phyloP scores from a whole-genome alignment of 1,140 invertebrate genomes.

The Thrips palmi region DNA sequence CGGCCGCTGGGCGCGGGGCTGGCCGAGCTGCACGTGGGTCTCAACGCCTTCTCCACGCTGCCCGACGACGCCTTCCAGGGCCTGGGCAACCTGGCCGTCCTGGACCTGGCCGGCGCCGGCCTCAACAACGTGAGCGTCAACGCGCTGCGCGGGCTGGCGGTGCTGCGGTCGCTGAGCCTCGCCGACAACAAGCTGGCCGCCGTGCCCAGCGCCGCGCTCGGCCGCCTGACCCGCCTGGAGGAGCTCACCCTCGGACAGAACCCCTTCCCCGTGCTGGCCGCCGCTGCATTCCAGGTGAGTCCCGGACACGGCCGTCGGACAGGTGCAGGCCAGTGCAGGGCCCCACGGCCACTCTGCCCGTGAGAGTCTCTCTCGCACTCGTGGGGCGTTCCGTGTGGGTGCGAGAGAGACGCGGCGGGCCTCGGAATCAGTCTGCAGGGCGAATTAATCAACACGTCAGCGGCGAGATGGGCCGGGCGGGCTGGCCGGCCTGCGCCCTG shows the following conservation, averaged over 20 bases:
- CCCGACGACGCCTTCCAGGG: slow-evolving; percentile 55
- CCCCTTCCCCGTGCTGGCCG: slow-evolving; percentile 43
- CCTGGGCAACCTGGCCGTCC: slow-evolving; percentile 46
- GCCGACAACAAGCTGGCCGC: slow-evolving; percentile 53
- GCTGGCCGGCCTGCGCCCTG: no score
- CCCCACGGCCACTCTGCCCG: no score
- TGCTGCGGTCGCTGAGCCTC: slow-evolving; percentile 51
- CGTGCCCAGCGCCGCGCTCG: slow-evolving; percentile 56
- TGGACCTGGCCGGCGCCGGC: slow-evolving; percentile 63
- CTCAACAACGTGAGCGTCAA: slow-evolving; percentile 51
- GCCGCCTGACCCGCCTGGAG: slow-evolving; percentile 49
- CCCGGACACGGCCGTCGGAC: no score
- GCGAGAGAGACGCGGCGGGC: no score
- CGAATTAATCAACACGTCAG: no score
- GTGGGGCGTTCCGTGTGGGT: no score
- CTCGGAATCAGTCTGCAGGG: no score
- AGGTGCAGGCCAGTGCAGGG: no score
- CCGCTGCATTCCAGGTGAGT: slow-evolving; percentile 56
- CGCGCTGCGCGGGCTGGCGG: slow-evolving; percentile 54
- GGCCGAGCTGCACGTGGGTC: slow-evolving; percentile 63
- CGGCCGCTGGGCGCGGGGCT: slow-evolving; percentile 48
- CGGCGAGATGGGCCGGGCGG: no score
- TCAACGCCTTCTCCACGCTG: slow-evolving; percentile 58
- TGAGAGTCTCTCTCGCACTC: no score
- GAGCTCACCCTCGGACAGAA: slow-evolving; percentile 68